Base-by-base conservation (phyloP, 2,113 vertebrate genomes). In the Regulus satrapa region DNA sequence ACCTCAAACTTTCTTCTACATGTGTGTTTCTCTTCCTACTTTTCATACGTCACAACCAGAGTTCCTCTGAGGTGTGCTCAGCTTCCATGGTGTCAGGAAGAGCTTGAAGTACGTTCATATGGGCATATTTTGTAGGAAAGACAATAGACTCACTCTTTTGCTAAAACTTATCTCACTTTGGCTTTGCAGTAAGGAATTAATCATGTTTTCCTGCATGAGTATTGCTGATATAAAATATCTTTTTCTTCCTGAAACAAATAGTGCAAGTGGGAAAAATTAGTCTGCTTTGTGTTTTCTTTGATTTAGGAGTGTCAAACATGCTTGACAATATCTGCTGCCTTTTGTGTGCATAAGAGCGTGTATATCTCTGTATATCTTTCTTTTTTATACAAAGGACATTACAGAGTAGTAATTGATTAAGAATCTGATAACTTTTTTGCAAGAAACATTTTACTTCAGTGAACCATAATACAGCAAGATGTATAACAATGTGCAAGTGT, bases 1-100 rank as follows among this genome's bases (percentile, higher is more conserved):
- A 3, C 28, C 6, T 2, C 0, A 4, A 52, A 68, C 18, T 73
- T 56, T 67, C 15, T 18, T 3, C 12, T 13, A 16, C 9, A 5
- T 23, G 5, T 36, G 29, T 24, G 6, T 43, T 58, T 51, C 43
- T n/a, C 40, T 86, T 62, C 28, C 17, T 76, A 43, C 12, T 28
- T 58, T 55, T 84, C 12, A 7, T 32, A 43, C 4, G 8, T 7
- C 6, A 34, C 3, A 5, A 12, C 8, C 16, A 12, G 29, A 76
- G 45, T 4, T 69, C 13, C 20, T 87, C 31, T 48, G 32, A 64
- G 36, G 3, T 51, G 34, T 20, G 15, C 18, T 77, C 49, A 49
- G 1, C 13, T 58, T 58, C 34, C 5, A 17, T 11, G 17, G 12
- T 25, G 9, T 31, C 31, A 67, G 38, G 24, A 67, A 58, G 45